Evolutionary conservation across 1,140 invertebrate species (phyloP).

Genomic region (Ooceraea biroi): DNA sequence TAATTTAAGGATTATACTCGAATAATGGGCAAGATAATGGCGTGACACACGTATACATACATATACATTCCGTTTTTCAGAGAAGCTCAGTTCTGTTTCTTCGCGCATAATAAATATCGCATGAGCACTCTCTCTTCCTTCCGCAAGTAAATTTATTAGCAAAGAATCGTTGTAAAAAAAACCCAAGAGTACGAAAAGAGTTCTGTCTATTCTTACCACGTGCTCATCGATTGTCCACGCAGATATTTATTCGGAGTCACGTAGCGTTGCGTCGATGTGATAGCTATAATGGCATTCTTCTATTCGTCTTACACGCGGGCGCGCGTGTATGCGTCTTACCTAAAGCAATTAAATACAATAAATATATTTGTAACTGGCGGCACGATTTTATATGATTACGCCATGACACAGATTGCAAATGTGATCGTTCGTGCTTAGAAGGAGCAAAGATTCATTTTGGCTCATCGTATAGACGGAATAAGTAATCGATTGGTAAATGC

Average conservation of each 20-base stretch:
- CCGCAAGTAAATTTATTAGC: not conserved
- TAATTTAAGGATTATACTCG: not conserved
- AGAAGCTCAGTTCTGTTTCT: slow-evolving; percentile 7
- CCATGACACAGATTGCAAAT: slow-evolving; percentile 62
- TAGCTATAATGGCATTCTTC: slow-evolving; percentile 44
- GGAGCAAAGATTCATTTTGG: slow-evolving; percentile 62
- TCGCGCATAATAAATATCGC: too few species aligned
- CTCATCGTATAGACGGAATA: slow-evolving; percentile 52
- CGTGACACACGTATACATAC: not conserved
- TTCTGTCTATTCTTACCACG: not conserved
- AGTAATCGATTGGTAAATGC: slow-evolving; percentile 17
- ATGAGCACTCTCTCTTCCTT: not conserved
- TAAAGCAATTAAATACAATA: slow-evolving; percentile 76
- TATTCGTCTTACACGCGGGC: slow-evolving; percentile 14
- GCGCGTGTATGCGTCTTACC: slow-evolving; percentile 25
- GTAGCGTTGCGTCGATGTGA: slow-evolving; percentile 42
- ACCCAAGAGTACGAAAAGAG: not conserved
- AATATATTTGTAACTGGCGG: slow-evolving; percentile 66
- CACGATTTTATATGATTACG: slow-evolving; percentile 67
- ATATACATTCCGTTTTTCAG: not conserved
- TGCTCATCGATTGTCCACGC: not conserved
- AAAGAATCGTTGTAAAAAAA: not conserved
- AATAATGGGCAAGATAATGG: not conserved
- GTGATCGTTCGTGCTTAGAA: slow-evolving; percentile 58
- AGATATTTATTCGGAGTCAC: not conserved